Evolutionary conservation across 2,888 invertebrate species (phyloP), one percentile per base, ranked within the genome.

Genomic region (Eupeodes latifasciatus): DNA sequence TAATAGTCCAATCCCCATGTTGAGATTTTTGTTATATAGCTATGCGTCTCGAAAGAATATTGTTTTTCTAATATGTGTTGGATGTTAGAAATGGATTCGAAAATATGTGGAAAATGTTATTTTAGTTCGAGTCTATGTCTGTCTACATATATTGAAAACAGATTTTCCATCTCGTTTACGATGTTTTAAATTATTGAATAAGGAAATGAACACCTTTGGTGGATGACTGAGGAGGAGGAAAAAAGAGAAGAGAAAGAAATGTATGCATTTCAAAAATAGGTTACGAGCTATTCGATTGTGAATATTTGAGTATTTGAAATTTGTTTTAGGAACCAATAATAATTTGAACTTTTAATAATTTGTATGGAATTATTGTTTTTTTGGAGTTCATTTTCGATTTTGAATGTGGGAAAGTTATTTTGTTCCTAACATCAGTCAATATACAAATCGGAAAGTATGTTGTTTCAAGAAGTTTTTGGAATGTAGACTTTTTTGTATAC

Each of bases 21-120:
- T 80, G 80, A 84, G 80, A 76, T 62, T 83, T 83, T 76, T 82
- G 57, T 49, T 67, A 34, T 57, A 53, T 27, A n/a, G n/a, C n/a
- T n/a, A 53, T 19, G 40, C 49, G 34, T 57, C 71, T 75, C 27
- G 66, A 67, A 51, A 49, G 49, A 53, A 59, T 74, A 55, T 62
- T 69, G 36, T 64, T 76, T 62, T 86, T 75, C 62, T 59, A 75
- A 76, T 77, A 27, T 27, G 71, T 80, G 82, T 88, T 77, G 61
- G 81, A 81, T 72, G 72, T 88, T 84, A 74, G 27, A 27, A 66
- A 67, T 72, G 81, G 69, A 85, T 85, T 88, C 66, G 75, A 88
- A 88, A 84, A 81, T 85, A 85, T 85, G 78, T 78, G 78, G 75
- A 81, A 77, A 88, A 84, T 88, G 80, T 88, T 88, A 88, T 88